phyloP scores from a whole-genome alignment of 37 sponge, comb jelly and placozoan genomes.

The Amphimedon queenslandica region DNA sequence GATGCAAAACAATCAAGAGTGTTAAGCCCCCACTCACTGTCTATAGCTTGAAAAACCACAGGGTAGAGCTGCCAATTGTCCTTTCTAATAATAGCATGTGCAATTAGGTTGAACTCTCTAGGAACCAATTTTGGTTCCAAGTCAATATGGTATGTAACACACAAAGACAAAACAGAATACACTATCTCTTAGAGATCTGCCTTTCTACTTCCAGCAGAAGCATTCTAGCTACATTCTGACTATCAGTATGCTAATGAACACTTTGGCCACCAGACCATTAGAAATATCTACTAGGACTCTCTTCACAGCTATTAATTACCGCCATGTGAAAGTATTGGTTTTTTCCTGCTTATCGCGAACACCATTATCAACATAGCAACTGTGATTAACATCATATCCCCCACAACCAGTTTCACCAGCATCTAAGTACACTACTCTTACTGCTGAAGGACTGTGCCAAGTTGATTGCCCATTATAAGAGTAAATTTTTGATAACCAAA shows the following conservation, averaged over 20 bases:
- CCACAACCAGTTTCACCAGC: conserved; percentile 39
- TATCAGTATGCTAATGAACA: conserved; percentile 22
- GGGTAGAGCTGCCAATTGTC: conserved; percentile 31
- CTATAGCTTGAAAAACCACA: background rate
- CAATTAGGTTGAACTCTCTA: conserved; percentile 13
- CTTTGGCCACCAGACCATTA: conserved; percentile 1
- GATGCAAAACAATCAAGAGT: conserved; percentile 22
- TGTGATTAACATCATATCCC: conserved; percentile 16
- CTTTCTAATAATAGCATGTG: conserved; percentile 11
- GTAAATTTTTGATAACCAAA: conserved; percentile 10
- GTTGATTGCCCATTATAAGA: conserved; percentile 12
- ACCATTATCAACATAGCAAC: conserved; percentile 12
- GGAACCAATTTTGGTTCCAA: conserved; percentile 39
- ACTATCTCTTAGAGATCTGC: conserved; percentile 12
- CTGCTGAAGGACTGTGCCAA: conserved; percentile 13
- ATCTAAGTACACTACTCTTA: conserved; percentile 30
- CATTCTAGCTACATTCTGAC: conserved; percentile 33
- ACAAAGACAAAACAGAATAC: conserved; percentile 5
- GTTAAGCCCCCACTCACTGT: conserved; percentile 25
- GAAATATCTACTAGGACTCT: background rate
- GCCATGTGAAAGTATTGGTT: conserved; percentile 21
- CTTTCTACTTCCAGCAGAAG: conserved; percentile 10
- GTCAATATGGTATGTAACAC: background rate
- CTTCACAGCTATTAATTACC: conserved; percentile 23
- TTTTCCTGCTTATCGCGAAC: conserved; percentile 1